A percentile compares a stretch with the other conserved stretches of the same genome.
phyloP scores from a whole-genome alignment of 2,797 vertebrate species.

The Takifugu rubripes region DNA sequence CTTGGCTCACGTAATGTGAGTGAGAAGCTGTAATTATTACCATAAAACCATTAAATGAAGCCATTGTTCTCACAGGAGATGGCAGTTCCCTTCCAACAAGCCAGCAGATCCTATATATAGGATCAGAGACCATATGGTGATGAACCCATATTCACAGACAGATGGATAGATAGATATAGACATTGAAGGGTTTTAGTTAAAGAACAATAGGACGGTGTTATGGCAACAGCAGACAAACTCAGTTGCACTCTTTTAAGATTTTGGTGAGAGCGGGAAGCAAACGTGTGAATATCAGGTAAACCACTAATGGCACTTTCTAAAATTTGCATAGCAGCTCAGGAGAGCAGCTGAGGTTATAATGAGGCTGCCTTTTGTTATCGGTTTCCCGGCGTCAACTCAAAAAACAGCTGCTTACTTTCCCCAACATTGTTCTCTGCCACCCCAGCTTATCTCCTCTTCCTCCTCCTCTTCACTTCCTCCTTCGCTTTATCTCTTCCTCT shows the following conservation, averaged over 20 bases:
- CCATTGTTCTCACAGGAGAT: conserved; percentile 48
- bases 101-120: conserved; percentile 30
- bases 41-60: conserved; percentile 33
- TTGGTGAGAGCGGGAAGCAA: conserved; percentile 16
- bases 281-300: conserved; percentile 27
- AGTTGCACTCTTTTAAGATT: too few relatives aligned
- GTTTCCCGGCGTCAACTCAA: conserved; percentile 24
- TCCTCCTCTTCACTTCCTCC: background rate
- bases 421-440: conserved; percentile 21
- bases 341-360: conserved; percentile 34
- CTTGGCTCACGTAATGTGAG: conserved; percentile 37
- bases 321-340: conserved; percentile 37
- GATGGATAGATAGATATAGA: background rate
- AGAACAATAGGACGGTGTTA: background rate
- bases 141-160: conserved; percentile 36
- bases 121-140: conserved; percentile 58
- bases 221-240: too few relatives aligned
- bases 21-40: conserved; percentile 38
- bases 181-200: background rate
- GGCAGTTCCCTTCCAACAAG: conserved; percentile 40
- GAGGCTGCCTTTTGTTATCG: conserved; percentile 37
- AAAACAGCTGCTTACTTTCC: conserved; percentile 39
- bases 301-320: conserved; percentile 31
- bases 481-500: conserved; percentile 5
- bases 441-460: background rate